Evolutionary conservation across 2,113 vertebrate genomes (phyloP).

Genomic region (Forbesichthys agassizii): DNA sequence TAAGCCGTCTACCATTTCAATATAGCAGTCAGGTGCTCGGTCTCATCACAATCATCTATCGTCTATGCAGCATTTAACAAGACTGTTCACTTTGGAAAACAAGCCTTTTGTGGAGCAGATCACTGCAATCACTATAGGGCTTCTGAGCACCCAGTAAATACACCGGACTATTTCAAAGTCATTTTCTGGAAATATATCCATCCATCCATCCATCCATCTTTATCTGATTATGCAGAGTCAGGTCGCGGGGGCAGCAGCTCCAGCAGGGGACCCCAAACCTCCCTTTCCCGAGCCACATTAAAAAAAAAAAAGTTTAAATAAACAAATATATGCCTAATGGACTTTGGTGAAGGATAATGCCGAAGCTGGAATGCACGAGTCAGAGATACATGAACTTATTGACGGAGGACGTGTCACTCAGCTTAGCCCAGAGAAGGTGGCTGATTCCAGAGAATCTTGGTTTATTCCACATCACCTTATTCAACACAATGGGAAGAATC

Average conservation of each 20-base stretch:
- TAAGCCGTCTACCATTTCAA: slow-evolving; percentile 31
- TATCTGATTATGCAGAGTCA: no score
- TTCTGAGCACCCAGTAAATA: background rate
- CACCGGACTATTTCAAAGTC: background rate
- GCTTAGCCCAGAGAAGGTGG: background rate
- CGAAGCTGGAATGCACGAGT: background rate
- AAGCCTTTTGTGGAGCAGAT: slow-evolving; percentile 11
- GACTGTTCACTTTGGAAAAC: background rate
- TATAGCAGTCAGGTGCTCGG: slow-evolving; percentile 33
- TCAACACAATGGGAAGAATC: background rate
- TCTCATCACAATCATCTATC: slow-evolving; percentile 16
- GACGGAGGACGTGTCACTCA: slow-evolving; percentile 1
- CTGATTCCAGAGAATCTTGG: background rate
- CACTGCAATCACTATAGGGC: background rate
- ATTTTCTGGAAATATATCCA: no score
- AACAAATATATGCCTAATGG: background rate
- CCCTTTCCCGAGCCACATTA: no score
- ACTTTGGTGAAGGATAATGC: background rate
- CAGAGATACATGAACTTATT: background rate
- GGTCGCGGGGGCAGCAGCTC: no score
- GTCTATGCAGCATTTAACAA: slow-evolving; percentile 8
- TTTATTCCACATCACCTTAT: slow-evolving; percentile 5
- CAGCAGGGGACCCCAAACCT: no score
- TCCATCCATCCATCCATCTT: no score
- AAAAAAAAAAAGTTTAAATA: no score